phyloP scores from a whole-genome alignment of 1,140 invertebrate species.

The Catajapyx aquilonaris region DNA sequence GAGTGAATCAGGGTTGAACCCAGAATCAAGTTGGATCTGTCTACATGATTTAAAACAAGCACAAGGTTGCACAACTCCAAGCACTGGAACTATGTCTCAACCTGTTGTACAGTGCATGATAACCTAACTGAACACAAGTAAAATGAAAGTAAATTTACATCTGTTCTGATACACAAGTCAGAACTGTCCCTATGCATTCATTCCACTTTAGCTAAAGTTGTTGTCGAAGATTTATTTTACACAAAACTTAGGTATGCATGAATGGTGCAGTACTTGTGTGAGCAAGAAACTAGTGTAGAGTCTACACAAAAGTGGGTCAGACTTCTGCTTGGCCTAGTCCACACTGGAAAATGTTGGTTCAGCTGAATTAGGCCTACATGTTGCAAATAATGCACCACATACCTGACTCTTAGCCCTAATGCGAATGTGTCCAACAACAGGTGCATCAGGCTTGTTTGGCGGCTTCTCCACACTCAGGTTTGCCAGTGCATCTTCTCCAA shows the following conservation, averaged over 20 bases:
- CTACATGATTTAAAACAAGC: too few relatives aligned
- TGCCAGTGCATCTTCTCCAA: conserved; percentile 95
- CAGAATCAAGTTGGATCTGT: too few relatives aligned
- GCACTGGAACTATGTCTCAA: too few relatives aligned
- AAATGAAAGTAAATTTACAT: too few relatives aligned
- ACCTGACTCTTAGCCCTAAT: conserved; percentile 96
- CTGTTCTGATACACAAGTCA: too few relatives aligned
- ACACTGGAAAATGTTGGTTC: background rate
- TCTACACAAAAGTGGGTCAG: background rate
- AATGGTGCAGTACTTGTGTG: too few relatives aligned
- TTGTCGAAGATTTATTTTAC: background rate
- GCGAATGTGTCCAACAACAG: conserved; percentile 88
- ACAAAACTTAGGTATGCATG: background rate
- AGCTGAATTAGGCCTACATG: background rate
- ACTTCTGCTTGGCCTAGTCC: background rate
- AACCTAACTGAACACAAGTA: too few relatives aligned
- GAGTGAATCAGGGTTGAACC: too few relatives aligned
- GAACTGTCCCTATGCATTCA: too few relatives aligned
- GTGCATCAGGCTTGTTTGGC: conserved; percentile 58
- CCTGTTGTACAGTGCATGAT: too few relatives aligned
- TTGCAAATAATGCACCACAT: conserved; percentile 9
- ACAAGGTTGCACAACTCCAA: too few relatives aligned
- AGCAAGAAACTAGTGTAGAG: background rate
- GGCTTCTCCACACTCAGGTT: conserved; percentile 97
- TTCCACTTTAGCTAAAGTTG: background rate